Evolutionary conservation across 1,140 invertebrate species (phyloP).

Genomic region (honey bee (Apis mellifera)): DNA sequence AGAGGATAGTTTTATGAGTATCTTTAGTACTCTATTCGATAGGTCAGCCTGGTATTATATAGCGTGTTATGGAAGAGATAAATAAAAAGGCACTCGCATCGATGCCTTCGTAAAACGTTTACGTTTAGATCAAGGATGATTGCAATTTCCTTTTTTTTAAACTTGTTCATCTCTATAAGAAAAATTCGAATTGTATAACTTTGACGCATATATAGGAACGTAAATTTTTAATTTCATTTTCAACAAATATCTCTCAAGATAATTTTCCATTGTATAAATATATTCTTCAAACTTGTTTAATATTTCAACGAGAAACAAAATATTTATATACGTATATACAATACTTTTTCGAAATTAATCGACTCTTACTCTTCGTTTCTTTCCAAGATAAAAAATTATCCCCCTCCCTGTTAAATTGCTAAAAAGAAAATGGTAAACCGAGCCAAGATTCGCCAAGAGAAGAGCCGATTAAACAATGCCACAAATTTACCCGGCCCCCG

Average conservation of each 20-base stretch:
- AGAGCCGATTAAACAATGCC: not conserved
- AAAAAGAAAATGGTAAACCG: too few species aligned
- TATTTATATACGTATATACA: too few species aligned
- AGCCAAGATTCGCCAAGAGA: too few species aligned
- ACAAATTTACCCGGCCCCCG: not conserved
- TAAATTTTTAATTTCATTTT: not conserved
- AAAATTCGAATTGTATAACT: not conserved
- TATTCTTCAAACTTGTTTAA: too few species aligned
- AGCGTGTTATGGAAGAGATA: not conserved
- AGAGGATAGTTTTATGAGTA: slow-evolving; percentile 8
- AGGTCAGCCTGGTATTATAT: not conserved
- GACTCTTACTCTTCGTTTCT: too few species aligned
- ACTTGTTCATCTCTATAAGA: not conserved
- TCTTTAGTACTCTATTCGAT: slow-evolving; percentile 14
- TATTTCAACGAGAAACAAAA: too few species aligned
- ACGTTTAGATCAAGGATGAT: not conserved
- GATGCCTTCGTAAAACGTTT: slow-evolving; percentile 10
- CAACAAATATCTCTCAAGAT: too few species aligned
- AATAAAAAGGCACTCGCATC: slow-evolving; percentile 15
- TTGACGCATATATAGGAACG: not conserved
- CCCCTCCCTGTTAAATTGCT: too few species aligned
- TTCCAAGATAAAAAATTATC: too few species aligned
- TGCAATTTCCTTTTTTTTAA: not conserved
- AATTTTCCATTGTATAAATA: too few species aligned
- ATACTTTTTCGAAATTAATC: too few species aligned